Conservation (phyloP, 1,140 invertebrate genomes). For the Drosophila burlai region DNA sequence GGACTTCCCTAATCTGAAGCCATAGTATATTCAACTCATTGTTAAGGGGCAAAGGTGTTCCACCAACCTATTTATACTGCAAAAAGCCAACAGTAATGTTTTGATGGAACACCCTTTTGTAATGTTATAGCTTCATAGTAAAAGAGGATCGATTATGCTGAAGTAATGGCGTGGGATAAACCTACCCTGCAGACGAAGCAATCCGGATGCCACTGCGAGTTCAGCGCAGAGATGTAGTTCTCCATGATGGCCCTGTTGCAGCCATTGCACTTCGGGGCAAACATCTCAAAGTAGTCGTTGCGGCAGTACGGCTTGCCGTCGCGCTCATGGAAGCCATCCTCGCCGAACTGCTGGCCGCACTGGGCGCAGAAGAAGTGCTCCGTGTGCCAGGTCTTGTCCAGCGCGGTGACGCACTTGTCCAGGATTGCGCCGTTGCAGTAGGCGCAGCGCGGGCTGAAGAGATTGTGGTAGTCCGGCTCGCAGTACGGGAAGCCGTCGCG, state of each 20-base stretch:
- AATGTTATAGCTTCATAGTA: not conserved
- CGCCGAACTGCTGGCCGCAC: conserved; percentile 98
- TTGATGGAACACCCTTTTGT: not conserved
- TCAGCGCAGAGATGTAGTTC: conserved; percentile 99
- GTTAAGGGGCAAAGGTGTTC: not conserved
- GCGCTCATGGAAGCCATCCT: conserved; percentile 97
- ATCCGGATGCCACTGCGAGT: conserved; percentile 99
- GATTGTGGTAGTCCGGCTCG: conserved; percentile 98
- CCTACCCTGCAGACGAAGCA: conserved; percentile 99
- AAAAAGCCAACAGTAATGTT: no score
- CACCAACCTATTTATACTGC: not conserved
- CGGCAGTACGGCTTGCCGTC: conserved; percentile 97
- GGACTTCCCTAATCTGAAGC: not conserved
- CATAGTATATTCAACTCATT: no score
- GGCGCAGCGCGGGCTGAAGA: conserved; percentile 98
- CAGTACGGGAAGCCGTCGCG: conserved; percentile 98
- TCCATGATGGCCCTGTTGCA: conserved; percentile 99
- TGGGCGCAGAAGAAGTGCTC: conserved; percentile 99
- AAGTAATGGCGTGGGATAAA: conserved; percentile 45
- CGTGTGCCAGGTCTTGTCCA: conserved; percentile 99
- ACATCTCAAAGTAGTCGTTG: conserved; percentile 99
- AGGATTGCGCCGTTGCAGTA: conserved; percentile 99
- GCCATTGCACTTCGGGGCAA: conserved; percentile 99
- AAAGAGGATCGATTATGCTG: not conserved
- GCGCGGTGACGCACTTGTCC: conserved; percentile 99